Conservation (phyloP, 2,797 vertebrate species). For the Neosalanx taihuensis region DNA sequence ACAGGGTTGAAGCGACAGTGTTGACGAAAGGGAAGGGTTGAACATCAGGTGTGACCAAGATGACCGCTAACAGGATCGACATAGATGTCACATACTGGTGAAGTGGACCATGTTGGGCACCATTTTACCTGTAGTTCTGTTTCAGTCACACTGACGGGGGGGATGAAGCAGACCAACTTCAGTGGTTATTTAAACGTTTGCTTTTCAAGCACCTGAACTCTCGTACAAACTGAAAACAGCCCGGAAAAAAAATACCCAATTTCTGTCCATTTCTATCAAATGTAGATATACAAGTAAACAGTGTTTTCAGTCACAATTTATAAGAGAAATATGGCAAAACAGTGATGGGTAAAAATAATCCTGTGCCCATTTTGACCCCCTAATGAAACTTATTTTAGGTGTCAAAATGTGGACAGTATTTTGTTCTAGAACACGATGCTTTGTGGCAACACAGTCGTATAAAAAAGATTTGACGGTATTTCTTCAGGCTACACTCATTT, state of each 20-base stretch:
- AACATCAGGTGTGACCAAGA: not conserved
- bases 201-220: not conserved
- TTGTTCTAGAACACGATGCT: not conserved
- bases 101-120: not conserved
- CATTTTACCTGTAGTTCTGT: not conserved
- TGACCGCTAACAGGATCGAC: slow-evolving; percentile 4
- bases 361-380: not conserved
- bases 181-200: not conserved
- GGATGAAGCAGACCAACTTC: not conserved
- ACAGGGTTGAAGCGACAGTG: not conserved
- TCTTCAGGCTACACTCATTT: not conserved
- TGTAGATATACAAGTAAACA: slow-evolving; percentile 17
- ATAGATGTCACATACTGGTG: not conserved
- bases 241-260: not conserved
- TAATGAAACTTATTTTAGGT: not conserved
- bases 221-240: not conserved
- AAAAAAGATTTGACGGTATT: not conserved
- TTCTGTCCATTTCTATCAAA: slow-evolving; percentile 21
- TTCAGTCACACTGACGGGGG: not conserved
- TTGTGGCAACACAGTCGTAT: not conserved
- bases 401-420: not conserved
- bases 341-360: slow-evolving; percentile 7
- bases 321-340: slow-evolving; percentile 28
- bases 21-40: not conserved
- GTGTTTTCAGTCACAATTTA: slow-evolving; percentile 27